A percentile compares a stretch with the other conserved stretches of the same genome.
These are phyloP conservation scores for Rhingia rostrata DNA, from an alignment of 2,888 invertebrate genomes.

Conservation along the genomic window DNA sequence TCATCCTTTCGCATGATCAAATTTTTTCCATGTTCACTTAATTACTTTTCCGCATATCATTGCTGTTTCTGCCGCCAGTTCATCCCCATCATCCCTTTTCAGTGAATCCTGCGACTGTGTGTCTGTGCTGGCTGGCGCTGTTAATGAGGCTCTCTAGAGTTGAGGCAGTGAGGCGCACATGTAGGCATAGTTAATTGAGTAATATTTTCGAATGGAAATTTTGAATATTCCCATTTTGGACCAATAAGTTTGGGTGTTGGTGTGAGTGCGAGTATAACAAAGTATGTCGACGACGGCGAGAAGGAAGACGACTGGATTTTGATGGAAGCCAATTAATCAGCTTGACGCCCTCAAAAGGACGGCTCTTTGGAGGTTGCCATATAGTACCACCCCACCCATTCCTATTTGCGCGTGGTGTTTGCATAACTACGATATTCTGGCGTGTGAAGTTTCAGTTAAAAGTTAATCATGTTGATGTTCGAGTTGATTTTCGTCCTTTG, in stretches of 20 bases:
- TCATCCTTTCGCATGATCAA: slow-evolving; percentile 73
- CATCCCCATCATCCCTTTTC: slow-evolving; percentile 35
- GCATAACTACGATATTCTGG: slow-evolving; percentile 54
- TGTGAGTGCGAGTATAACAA: too few species aligned
- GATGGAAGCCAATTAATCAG: slow-evolving; percentile 71
- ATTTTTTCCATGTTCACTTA: slow-evolving; percentile 74
- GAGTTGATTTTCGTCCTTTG: slow-evolving; percentile 66
- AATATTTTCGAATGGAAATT: slow-evolving; percentile 67
- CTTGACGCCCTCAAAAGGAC: slow-evolving; percentile 52
- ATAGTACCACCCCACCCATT: neutral
- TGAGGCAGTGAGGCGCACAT: neutral
- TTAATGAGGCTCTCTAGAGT: slow-evolving; percentile 27
- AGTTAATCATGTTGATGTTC: slow-evolving; percentile 69
- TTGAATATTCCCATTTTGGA: slow-evolving; percentile 55
- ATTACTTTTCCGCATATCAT: slow-evolving; percentile 74
- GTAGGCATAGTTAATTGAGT: slow-evolving; percentile 61
- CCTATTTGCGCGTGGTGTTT: slow-evolving; percentile 38
- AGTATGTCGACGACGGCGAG: neutral
- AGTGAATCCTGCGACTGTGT: slow-evolving; percentile 15
- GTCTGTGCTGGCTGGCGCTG: slow-evolving; percentile 3
- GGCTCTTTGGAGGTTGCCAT: neutral
- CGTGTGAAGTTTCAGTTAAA: slow-evolving; percentile 69
- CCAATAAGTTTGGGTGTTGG: neutral
- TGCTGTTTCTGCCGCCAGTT: slow-evolving; percentile 58
- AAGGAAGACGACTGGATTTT: slow-evolving; percentile 45